These are phyloP conservation scores for Onchidella celtica DNA, from an alignment of 2,888 invertebrate genomes.

Conservation along the genomic window DNA sequence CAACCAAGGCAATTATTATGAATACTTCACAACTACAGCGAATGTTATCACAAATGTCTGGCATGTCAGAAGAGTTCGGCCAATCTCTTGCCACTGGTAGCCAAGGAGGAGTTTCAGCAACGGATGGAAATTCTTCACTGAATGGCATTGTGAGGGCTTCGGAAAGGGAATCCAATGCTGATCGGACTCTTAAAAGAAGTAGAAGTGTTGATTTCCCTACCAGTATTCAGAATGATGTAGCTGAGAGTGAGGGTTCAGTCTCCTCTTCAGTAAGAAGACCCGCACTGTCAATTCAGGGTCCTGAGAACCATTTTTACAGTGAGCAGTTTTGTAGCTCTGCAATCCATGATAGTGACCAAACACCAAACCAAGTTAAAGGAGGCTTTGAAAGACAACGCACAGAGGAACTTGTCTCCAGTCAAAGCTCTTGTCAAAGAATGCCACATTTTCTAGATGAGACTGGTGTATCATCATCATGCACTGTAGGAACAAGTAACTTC, in stretches of 20 bases:
- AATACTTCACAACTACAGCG: constrained; percentile 23
- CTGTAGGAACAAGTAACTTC: neutral
- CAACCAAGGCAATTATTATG: constrained; percentile 16
- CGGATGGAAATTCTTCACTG: neutral
- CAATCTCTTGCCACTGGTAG: no score
- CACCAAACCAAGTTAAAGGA: neutral
- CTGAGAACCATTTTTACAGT: no score
- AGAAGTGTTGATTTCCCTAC: neutral
- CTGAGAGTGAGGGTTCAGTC: neutral
- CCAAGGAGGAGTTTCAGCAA: neutral
- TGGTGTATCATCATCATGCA: constrained; percentile 29
- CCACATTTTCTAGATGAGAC: constrained; percentile 37
- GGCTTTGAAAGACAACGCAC: neutral
- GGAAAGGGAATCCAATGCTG: neutral
- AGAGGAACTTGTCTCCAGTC: neutral
- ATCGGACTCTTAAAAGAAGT: neutral
- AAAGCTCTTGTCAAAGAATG: neutral
- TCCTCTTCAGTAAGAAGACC: neutral
- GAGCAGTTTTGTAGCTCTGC: no score
- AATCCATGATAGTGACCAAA: neutral
- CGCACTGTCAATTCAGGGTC: no score
- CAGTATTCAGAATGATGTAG: neutral
- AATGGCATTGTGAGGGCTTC: neutral
- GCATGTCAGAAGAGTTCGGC: neutral
- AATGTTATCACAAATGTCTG: neutral